phyloP scores from a whole-genome alignment of 2,888 invertebrate species.

The Hydraecia micacea region DNA sequence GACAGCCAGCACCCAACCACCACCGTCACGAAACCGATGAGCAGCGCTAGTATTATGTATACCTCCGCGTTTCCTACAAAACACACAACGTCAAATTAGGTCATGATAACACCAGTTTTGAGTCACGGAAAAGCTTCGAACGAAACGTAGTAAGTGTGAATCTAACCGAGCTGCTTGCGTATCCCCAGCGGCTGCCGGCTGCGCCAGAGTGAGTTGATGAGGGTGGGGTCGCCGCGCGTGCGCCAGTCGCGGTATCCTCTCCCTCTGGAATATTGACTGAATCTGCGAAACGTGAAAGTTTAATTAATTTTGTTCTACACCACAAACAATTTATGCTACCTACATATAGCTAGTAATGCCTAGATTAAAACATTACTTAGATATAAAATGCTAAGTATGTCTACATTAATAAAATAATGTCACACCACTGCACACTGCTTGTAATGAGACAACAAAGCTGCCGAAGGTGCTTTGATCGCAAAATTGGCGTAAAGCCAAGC shows the following conservation, averaged over 20 bases:
- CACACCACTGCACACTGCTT: constrained; percentile 78
- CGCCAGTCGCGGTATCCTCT: constrained; percentile 93
- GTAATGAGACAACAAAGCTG: constrained; percentile 83
- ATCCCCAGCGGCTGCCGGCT: constrained; percentile 94
- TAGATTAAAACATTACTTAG: constrained; percentile 61
- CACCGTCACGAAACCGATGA: constrained; percentile 93
- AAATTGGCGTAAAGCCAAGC: constrained; percentile 85
- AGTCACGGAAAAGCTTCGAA: constrained; percentile 27
- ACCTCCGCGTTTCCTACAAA: constrained; percentile 93
- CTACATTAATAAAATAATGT: constrained; percentile 80
- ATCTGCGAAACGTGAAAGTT: constrained; percentile 85
- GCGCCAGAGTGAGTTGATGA: constrained; percentile 93
- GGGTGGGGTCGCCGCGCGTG: constrained; percentile 92
- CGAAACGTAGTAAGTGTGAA: constrained; percentile 5
- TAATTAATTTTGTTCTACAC: constrained; percentile 56
- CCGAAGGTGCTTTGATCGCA: constrained; percentile 82
- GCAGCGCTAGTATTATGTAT: constrained; percentile 93
- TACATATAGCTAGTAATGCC: constrained; percentile 69
- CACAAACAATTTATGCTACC: constrained; percentile 57
- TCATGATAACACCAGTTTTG: background rate
- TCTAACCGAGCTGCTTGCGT: constrained; percentile 91
- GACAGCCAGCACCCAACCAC: constrained; percentile 94
- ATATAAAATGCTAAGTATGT: constrained; percentile 70
- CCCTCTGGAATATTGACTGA: constrained; percentile 91
- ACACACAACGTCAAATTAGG: constrained; percentile 33